Conservation (phyloP, 2,113 vertebrate genomes). For the Tychaedon coryphoeus region DNA sequence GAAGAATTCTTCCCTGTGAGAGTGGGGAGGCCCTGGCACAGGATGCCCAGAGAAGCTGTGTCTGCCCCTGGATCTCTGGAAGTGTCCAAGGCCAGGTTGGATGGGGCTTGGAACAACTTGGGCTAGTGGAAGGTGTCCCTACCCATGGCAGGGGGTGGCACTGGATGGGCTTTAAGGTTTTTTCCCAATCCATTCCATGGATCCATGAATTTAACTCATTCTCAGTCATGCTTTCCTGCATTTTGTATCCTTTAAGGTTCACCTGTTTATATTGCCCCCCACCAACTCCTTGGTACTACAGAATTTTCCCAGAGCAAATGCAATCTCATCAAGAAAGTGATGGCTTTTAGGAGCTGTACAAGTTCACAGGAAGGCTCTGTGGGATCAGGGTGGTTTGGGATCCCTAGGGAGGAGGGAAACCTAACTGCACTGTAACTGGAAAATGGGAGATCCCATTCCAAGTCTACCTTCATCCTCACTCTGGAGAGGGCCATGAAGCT, state of each 20-base stretch:
- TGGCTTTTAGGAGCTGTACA: not conserved
- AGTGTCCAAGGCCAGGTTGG: not conserved
- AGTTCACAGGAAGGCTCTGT: not conserved
- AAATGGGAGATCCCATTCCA: not conserved
- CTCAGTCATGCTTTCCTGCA: not conserved
- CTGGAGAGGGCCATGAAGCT: not conserved
- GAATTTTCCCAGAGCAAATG: not conserved
- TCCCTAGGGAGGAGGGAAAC: not conserved
- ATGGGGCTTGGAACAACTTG: accelerated
- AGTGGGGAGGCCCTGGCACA: not conserved
- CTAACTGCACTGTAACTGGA: not conserved
- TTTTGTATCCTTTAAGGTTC: not conserved
- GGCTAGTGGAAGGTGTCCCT: accelerated
- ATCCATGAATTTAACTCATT: not conserved
- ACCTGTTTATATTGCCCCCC: not conserved
- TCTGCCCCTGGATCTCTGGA: not conserved
- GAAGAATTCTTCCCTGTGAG: accelerated
- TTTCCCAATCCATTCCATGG: not conserved
- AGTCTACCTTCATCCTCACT: not conserved
- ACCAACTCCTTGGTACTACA: not conserved
- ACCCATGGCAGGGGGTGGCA: too few species aligned
- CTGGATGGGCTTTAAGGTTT: not conserved
- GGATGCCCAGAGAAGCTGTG: not conserved
- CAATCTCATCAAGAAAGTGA: not conserved
- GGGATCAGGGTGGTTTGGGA: not conserved